Base-by-base conservation (phyloP, 2,797 vertebrate genomes). In the Neomorphus geoffroyi region DNA sequence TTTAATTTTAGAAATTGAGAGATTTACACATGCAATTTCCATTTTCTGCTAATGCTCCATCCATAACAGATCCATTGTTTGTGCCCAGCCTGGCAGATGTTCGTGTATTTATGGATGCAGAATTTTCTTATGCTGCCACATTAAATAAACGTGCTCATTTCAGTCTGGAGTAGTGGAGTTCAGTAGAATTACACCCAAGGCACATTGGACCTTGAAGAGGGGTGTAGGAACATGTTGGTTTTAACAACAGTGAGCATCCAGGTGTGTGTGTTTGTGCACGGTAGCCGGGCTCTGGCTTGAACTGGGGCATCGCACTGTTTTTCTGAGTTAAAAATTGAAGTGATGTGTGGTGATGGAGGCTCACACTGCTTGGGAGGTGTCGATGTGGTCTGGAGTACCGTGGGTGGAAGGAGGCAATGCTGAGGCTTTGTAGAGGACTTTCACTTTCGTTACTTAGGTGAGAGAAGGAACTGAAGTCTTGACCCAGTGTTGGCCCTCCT, bases 261-360 rank as follows among this genome's bases (percentile, higher is more conserved):
- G 27, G 27, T 27, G 27, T 51, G 32, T 35, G 37, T 35, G 41
- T 66, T 62, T 41, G 33, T 89, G 64, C 5, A 7, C 45, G 1
- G 1, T 5, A 19, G n/a, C 54, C 60, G 62, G 46, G 54, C 41
- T 46, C 37, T 81, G 58, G 10, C 54, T 64, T 81, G 41, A 12
- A 10, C 0, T 0, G 3, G 16, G n/a, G 2, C 11, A 2, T 21
- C 82, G n/a, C 35, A 13, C 28, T 0, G 1, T 9, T 61, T 81
- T 90, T 66, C 35, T 77, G 51, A 48, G 60, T 10, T 91, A 9
- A 73, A 71, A 32, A 18, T 1, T 24, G 51, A 46, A 82, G 32
- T 2, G 1, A 1, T 53, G 28, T 46, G 27, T 43, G 37, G 17
- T 66, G 54, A 8, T 65, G 43, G 45, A 57, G 37, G 28, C 46